Evolutionary conservation across 2,888 invertebrate genomes (phyloP).

Genomic region (Serripes groenlandicus): DNA sequence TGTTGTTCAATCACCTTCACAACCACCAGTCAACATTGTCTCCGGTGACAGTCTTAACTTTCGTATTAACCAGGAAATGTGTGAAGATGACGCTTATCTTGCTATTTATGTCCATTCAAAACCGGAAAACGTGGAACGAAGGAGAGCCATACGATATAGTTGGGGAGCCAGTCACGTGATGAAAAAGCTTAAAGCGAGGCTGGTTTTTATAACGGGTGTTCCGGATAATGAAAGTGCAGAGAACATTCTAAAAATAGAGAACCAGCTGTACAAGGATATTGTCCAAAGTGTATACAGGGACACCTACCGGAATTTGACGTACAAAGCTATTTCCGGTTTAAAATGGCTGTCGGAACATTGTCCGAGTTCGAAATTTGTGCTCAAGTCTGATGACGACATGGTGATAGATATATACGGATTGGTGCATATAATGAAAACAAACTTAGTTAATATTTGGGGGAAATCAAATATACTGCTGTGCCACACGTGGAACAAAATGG

Average conservation of each 20-base stretch:
- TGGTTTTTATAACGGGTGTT: slow-evolving; percentile 81
- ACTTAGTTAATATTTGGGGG: slow-evolving; percentile 29
- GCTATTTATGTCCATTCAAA: slow-evolving; percentile 83
- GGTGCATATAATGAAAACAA: slow-evolving; percentile 42
- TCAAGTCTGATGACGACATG: slow-evolving; percentile 87
- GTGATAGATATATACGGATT: slow-evolving; percentile 87
- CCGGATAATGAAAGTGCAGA: slow-evolving; percentile 63
- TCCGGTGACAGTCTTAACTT: slow-evolving; percentile 5
- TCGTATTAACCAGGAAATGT: slow-evolving; percentile 16
- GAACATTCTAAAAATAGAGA: slow-evolving; percentile 75
- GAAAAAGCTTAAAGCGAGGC: slow-evolving; percentile 60
- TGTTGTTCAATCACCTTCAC: background rate
- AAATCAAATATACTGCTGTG: slow-evolving; percentile 74
- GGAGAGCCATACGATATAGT: slow-evolving; percentile 79
- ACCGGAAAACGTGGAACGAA: slow-evolving; percentile 78
- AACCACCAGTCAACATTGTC: slow-evolving; percentile 10
- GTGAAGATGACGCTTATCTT: slow-evolving; percentile 48
- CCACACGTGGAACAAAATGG: slow-evolving; percentile 83
- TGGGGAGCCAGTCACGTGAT: slow-evolving; percentile 78
- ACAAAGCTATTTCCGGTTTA: slow-evolving; percentile 86
- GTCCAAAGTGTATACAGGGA: slow-evolving; percentile 85
- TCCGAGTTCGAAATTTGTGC: slow-evolving; percentile 80
- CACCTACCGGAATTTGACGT: slow-evolving; percentile 86
- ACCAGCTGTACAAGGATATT: slow-evolving; percentile 78
- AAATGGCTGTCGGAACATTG: slow-evolving; percentile 86